These are phyloP conservation scores for Drosophila bocki DNA, from an alignment of 1,140 invertebrate species.

Conservation along the genomic window DNA sequence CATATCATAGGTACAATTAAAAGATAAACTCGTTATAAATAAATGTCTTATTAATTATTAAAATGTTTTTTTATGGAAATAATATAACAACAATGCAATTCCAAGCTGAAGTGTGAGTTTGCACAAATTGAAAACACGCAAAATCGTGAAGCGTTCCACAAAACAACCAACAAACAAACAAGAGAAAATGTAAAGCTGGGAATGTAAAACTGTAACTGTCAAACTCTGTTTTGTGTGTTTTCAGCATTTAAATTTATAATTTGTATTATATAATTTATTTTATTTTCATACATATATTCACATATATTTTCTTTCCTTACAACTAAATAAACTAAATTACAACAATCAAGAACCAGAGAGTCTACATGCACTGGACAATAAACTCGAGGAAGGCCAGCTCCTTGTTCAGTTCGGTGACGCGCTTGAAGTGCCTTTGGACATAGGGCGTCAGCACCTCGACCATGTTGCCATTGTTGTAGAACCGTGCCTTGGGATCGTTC, in stretches of 20 bases:
- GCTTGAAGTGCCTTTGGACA: slow-evolving; percentile 92
- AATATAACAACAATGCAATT: neutral
- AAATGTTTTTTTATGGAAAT: neutral
- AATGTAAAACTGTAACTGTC: too few species aligned
- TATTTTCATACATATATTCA: neutral
- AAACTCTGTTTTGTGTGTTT: too few species aligned
- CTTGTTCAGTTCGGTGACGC: slow-evolving; percentile 90
- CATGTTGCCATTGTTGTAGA: slow-evolving; percentile 85
- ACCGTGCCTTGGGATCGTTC: slow-evolving; percentile 87
- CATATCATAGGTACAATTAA: too few species aligned
- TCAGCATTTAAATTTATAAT: too few species aligned
- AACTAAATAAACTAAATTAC: slow-evolving; percentile 27
- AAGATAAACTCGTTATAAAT: neutral
- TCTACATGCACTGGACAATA: slow-evolving; percentile 90
- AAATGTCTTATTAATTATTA: neutral
- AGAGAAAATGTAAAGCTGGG: too few species aligned
- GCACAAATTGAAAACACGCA: too few species aligned
- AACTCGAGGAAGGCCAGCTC: slow-evolving; percentile 93
- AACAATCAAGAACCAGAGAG: slow-evolving; percentile 2
- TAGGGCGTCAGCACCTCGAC: slow-evolving; percentile 93
- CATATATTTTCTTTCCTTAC: slow-evolving; percentile 20
- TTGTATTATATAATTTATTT: too few species aligned
- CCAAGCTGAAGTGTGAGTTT: neutral
- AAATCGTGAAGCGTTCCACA: too few species aligned
- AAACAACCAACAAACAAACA: too few species aligned